A percentile compares a stretch with the other conserved stretches of the same genome.
Evolutionary conservation across 2,797 vertebrate species (phyloP).

Genomic region (Chaunax sp.): DNA sequence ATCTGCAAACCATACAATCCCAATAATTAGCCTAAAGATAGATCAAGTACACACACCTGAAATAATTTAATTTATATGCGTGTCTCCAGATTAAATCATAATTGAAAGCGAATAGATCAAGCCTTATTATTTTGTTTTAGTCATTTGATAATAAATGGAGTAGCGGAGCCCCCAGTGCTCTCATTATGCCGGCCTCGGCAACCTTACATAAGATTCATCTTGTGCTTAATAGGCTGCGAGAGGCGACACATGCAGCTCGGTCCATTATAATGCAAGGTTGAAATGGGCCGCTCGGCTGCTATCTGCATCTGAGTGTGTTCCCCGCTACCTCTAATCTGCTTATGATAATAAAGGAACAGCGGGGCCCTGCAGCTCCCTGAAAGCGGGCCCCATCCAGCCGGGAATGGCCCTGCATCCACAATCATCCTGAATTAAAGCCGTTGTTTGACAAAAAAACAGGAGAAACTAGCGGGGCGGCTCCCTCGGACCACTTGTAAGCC

Average conservation of each 20-base stretch:
- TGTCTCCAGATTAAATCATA: slow-evolving; percentile 68
- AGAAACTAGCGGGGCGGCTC: slow-evolving; percentile 84
- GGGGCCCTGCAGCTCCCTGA: slow-evolving; percentile 91
- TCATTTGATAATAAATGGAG: slow-evolving; percentile 73
- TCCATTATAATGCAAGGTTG: slow-evolving; percentile 97
- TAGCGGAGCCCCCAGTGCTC: slow-evolving; percentile 61
- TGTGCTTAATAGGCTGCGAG: slow-evolving; percentile 92
- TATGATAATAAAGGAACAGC: slow-evolving; percentile 98
- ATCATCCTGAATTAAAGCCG: slow-evolving; percentile 86
- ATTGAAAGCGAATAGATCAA: slow-evolving; percentile 73
- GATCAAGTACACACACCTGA: slow-evolving; percentile 71
- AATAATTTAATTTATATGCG: slow-evolving; percentile 67
- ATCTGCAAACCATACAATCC: slow-evolving; percentile 26
- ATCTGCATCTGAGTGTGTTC: slow-evolving; percentile 97
- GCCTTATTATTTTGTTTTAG: slow-evolving; percentile 77
- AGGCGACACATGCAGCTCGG: slow-evolving; percentile 90
- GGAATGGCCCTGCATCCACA: slow-evolving; percentile 95
- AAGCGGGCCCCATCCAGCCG: slow-evolving; percentile 92
- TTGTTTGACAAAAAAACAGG: slow-evolving; percentile 90
- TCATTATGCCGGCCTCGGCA: slow-evolving; percentile 71
- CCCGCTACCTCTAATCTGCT: slow-evolving; percentile 97
- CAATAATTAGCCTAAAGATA: slow-evolving; percentile 50
- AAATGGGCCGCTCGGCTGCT: slow-evolving; percentile 90
- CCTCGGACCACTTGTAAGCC: slow-evolving; percentile 86
- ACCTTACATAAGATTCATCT: slow-evolving; percentile 85